A percentile compares a stretch with the other conserved stretches of the same genome.
These are phyloP conservation scores for Ichneumoninae sp. DNA, from an alignment of 2,888 invertebrate genomes.

Conservation along the genomic window DNA sequence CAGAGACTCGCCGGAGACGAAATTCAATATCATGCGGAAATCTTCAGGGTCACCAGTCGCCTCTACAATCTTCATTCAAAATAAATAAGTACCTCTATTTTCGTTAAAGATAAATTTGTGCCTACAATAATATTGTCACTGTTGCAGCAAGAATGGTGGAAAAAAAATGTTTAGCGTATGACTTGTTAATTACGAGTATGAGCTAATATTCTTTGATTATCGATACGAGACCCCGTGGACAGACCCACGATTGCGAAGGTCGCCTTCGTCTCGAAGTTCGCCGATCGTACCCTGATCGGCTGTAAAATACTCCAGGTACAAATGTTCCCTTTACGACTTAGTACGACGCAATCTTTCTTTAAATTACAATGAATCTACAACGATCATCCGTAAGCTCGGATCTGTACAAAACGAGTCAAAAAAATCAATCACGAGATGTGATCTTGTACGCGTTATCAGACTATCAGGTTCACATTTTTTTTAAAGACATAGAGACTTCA, in stretches of 20 bases:
- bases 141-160: constrained; percentile 30
- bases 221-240: constrained; percentile 1
- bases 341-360: constrained; percentile 24
- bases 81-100: constrained; percentile 63
- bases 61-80: constrained; percentile 49
- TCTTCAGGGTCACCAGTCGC: not conserved
- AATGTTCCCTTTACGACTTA: constrained; percentile 32
- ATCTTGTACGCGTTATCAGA: constrained; percentile 36
- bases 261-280: constrained; percentile 6
- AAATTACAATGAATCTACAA: not conserved
- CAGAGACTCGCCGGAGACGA: no score
- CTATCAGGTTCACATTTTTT: constrained; percentile 28
- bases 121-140: constrained; percentile 53
- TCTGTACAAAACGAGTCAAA: constrained; percentile 26
- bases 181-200: constrained; percentile 22
- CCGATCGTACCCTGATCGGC: constrained; percentile 6
- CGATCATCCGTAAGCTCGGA: constrained; percentile 6
- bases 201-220: constrained; percentile 40
- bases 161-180: constrained; percentile 19
- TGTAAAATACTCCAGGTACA: constrained; percentile 50
- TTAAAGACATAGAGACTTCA: constrained; percentile 1
- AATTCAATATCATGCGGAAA: no score
- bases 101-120: constrained; percentile 48
- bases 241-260: constrained; percentile 9
- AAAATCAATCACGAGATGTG: constrained; percentile 17